Evolutionary conservation across 2,113 vertebrate genomes (phyloP).

Genomic region (Lonchura striata): DNA sequence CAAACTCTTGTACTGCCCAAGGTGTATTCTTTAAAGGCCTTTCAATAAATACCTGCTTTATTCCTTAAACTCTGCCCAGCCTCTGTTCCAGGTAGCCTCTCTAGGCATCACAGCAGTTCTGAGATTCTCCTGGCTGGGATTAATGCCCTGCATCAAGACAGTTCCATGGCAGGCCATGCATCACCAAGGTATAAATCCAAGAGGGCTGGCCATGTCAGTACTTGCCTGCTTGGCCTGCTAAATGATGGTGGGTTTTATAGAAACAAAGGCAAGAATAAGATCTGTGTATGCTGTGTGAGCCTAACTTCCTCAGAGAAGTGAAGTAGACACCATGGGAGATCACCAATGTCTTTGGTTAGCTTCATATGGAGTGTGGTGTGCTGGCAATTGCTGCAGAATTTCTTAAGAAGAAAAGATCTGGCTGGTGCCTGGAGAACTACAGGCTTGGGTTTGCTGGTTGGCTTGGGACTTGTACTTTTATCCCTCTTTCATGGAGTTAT

Average conservation of each 20-base stretch:
- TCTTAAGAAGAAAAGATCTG: too few relatives aligned
- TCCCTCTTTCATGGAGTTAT: not conserved
- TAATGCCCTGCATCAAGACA: not conserved
- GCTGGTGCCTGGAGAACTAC: too few relatives aligned
- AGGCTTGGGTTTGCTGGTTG: not conserved
- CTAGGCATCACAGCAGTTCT: not conserved
- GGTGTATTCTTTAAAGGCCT: not conserved
- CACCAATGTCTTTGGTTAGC: not conserved
- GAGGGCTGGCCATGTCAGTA: not conserved
- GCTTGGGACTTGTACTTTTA: not conserved
- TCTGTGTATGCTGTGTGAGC: not conserved
- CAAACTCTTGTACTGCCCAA: not conserved
- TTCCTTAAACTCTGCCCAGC: not conserved
- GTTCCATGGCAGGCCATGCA: not conserved
- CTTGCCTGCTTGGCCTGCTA: not conserved
- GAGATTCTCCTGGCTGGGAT: not conserved
- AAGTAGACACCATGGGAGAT: not conserved
- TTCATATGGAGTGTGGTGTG: not conserved
- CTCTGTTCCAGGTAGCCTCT: not conserved
- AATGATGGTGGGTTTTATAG: not conserved
- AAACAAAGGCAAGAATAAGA: not conserved
- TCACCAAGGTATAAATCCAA: not conserved
- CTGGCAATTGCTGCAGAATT: not conserved
- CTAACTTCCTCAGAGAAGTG: not conserved
- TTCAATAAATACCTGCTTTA: not conserved